These are phyloP conservation scores for Malurus cyaneus DNA, from an alignment of 2,113 vertebrate genomes.

Conservation along the genomic window DNA sequence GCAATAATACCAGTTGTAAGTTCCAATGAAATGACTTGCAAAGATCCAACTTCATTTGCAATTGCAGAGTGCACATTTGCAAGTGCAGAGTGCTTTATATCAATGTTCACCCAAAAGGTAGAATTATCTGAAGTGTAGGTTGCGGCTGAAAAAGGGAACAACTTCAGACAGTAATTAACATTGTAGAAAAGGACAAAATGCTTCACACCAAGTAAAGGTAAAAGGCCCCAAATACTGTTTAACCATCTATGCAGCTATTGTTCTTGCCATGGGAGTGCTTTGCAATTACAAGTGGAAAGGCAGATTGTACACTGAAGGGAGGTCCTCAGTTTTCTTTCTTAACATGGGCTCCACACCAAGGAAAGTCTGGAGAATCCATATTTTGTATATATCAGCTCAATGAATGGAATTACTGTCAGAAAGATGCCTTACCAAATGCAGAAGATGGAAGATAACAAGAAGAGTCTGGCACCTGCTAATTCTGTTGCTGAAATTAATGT, in stretches of 20 bases:
- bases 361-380: background rate
- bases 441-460: background rate
- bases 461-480: background rate
- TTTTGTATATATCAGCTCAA: background rate
- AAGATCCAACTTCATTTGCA: background rate
- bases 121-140: background rate
- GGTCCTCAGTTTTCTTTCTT: background rate
- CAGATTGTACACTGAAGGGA: background rate
- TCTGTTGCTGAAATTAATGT: background rate
- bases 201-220: background rate
- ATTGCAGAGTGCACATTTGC: background rate
- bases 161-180: background rate
- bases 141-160: background rate
- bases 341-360: background rate
- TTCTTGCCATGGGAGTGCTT: background rate
- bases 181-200: constrained; percentile 5
- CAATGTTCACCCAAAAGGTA: background rate
- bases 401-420: background rate
- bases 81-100: background rate
- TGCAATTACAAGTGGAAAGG: background rate
- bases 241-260: background rate
- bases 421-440: background rate
- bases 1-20: background rate
- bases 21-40: background rate
- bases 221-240: background rate